Evolutionary conservation across 2,888 invertebrate species (phyloP).

Genomic region (Chrysolina haemoptera): DNA sequence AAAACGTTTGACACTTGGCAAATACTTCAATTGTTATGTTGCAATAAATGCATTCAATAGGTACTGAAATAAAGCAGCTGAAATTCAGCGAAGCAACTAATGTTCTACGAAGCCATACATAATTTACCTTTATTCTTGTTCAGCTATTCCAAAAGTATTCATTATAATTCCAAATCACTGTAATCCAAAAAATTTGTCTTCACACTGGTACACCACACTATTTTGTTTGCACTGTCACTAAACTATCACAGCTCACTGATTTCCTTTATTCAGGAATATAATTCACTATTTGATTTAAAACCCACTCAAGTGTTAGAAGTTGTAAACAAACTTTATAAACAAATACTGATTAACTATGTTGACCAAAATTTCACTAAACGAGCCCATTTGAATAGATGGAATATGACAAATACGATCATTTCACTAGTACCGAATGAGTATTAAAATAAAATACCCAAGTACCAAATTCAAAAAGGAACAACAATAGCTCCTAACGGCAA

Average conservation of each 20-base stretch:
- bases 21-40: slow-evolving; percentile 44
- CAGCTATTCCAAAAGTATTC: slow-evolving; percentile 29
- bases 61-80: not conserved
- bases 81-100: slow-evolving; percentile 14
- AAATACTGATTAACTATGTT: slow-evolving; percentile 23
- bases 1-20: slow-evolving; percentile 45
- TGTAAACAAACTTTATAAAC: slow-evolving; percentile 39
- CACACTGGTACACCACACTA: slow-evolving; percentile 45
- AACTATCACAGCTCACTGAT: slow-evolving; percentile 53
- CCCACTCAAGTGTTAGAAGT: slow-evolving; percentile 14
- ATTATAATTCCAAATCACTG: slow-evolving; percentile 47
- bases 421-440: slow-evolving; percentile 34
- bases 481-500: slow-evolving; percentile 61
- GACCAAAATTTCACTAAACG: slow-evolving; percentile 37
- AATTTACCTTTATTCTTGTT: slow-evolving; percentile 37
- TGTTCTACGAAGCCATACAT: slow-evolving; percentile 14
- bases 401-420: slow-evolving; percentile 26
- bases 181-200: slow-evolving; percentile 47
- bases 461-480: slow-evolving; percentile 55
- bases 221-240: slow-evolving; percentile 56
- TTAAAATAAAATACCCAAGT: slow-evolving; percentile 58
- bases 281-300: slow-evolving; percentile 30
- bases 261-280: slow-evolving; percentile 25
- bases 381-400: not conserved
- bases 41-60: slow-evolving; percentile 6